phyloP scores from a whole-genome alignment of 2,797 vertebrate species.

The Crenichthys baileyi region DNA sequence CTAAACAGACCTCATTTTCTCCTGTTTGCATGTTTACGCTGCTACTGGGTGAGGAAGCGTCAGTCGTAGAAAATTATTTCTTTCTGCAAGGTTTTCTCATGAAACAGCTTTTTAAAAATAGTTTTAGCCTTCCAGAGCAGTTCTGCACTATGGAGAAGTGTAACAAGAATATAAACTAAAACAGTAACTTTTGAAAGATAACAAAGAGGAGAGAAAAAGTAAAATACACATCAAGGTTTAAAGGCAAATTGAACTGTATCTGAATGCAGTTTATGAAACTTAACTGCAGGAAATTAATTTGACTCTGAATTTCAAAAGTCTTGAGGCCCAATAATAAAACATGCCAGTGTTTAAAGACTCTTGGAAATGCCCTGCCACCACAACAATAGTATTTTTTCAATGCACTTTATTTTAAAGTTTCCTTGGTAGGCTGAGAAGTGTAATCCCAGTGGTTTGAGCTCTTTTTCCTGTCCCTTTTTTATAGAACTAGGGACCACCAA shows the following conservation, averaged over 20 bases:
- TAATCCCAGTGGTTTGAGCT: no score
- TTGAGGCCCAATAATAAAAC: no score
- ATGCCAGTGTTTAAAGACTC: neutral
- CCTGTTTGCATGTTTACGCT: constrained; percentile 9
- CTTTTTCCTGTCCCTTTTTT: no score
- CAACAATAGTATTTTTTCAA: no score
- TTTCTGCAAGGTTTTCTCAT: neutral
- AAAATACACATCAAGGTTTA: neutral
- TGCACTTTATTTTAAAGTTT: no score
- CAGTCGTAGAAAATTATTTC: neutral
- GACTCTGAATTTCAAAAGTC: neutral
- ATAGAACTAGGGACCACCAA: no score
- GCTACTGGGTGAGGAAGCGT: neutral
- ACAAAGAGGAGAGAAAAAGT: neutral
- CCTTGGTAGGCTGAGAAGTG: no score
- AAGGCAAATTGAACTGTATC: neutral
- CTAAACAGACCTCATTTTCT: constrained; percentile 46
- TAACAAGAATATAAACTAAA: neutral
- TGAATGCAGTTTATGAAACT: neutral
- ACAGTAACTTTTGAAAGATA: neutral
- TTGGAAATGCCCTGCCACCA: no score
- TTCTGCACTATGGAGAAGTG: neutral
- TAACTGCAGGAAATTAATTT: neutral
- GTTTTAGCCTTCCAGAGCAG: neutral
- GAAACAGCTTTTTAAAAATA: neutral